phyloP scores from a whole-genome alignment of 2,113 vertebrate species.

The Xyrauchen texanus region DNA sequence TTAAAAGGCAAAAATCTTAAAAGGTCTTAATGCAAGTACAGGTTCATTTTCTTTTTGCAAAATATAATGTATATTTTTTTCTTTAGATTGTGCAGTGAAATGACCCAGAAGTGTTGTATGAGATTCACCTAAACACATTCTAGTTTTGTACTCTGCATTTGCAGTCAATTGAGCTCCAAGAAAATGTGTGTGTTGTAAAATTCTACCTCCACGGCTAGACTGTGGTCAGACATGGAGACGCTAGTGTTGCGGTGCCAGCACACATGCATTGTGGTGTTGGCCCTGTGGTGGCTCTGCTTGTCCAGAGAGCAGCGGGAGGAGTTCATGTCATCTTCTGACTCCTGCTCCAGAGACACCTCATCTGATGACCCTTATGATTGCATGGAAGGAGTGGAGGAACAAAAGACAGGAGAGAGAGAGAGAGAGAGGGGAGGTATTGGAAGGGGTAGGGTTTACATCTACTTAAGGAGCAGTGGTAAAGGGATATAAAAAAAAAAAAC shows the following conservation, averaged over 20 bases:
- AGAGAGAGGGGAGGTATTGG: constrained; percentile 22
- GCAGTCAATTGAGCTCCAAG: background rate
- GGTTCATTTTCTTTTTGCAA: too few relatives aligned
- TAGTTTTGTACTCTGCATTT: background rate
- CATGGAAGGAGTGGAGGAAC: constrained; percentile 32
- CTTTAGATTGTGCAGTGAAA: too few relatives aligned
- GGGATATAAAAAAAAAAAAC: too few relatives aligned
- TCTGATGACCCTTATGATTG: constrained; percentile 81
- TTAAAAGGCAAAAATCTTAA: too few relatives aligned
- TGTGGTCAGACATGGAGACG: constrained; percentile 92
- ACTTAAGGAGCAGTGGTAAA: constrained; percentile 26
- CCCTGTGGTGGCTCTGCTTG: constrained; percentile 85
- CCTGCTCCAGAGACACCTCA: constrained; percentile 85
- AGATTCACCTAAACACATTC: too few relatives aligned
- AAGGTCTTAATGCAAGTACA: too few relatives aligned
- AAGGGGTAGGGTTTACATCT: constrained; percentile 33
- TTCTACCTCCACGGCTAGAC: constrained; percentile 88
- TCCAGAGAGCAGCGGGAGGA: constrained; percentile 81
- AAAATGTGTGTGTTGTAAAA: constrained; percentile 7
- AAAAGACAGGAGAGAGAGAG: background rate
- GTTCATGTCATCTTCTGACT: constrained; percentile 84
- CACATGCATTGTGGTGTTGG: constrained; percentile 92
- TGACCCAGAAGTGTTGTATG: too few relatives aligned
- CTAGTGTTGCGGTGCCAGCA: constrained; percentile 97
- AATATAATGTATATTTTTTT: too few relatives aligned